These are phyloP conservation scores for Henicopernis longicauda DNA, from an alignment of 2,113 vertebrate genomes.

Conservation along the genomic window DNA sequence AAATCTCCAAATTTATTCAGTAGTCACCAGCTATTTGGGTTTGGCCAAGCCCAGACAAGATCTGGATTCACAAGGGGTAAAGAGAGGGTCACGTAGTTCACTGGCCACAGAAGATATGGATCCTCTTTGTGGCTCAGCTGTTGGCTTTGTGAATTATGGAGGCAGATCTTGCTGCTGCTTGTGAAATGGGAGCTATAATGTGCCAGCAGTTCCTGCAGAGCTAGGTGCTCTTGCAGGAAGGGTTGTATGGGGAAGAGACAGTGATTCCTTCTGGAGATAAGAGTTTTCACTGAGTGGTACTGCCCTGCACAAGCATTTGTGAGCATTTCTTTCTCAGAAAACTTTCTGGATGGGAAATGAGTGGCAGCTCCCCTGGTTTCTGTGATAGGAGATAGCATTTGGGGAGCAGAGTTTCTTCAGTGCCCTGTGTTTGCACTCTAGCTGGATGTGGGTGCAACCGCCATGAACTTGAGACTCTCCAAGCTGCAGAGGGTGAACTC, in stretches of 20 bases:
- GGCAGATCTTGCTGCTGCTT: background rate
- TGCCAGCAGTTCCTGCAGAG: background rate
- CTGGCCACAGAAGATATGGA: background rate
- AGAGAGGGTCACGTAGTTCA: background rate
- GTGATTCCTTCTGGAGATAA: background rate
- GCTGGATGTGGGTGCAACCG: constrained; percentile 61
- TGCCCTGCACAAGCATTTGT: background rate
- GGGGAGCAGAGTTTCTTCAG: constrained; percentile 43
- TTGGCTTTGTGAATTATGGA: background rate
- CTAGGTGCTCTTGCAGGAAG: background rate
- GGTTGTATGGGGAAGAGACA: background rate
- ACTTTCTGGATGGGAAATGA: background rate
- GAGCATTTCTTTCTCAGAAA: background rate
- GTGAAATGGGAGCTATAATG: background rate
- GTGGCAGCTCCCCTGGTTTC: background rate
- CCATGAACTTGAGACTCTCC: constrained; percentile 59
- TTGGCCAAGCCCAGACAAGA: background rate
- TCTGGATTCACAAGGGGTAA: background rate
- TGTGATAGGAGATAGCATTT: background rate
- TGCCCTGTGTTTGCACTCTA: constrained; percentile 49
- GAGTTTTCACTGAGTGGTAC: background rate
- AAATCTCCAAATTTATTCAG: background rate
- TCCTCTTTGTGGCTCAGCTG: background rate
- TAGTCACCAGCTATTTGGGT: background rate
- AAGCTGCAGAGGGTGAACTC: constrained; percentile 65